Percentiles rank a stretch among this genome's conserved stretches.
Conservation (phyloP, 2,888 invertebrate species). For the Toxonevra muliebris region DNA sequence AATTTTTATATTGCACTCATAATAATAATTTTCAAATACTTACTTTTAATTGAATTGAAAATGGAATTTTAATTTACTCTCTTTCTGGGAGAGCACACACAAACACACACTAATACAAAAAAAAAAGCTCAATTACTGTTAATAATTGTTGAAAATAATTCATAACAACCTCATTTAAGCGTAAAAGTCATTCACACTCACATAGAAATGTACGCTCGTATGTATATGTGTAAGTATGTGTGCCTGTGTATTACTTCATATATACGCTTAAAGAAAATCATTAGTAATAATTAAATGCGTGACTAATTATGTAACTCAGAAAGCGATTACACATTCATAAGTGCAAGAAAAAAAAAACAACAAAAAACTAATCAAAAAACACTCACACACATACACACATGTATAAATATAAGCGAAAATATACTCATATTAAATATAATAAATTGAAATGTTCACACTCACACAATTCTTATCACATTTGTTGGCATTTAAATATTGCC, state of each 20-base stretch:
- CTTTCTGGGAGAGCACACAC: too few species aligned
- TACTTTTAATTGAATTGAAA: too few species aligned
- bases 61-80: too few species aligned
- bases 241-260: too few species aligned
- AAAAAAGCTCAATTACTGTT: too few species aligned
- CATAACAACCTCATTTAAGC: background rate
- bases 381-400: background rate
- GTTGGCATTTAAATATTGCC: background rate
- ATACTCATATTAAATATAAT: background rate
- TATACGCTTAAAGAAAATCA: constrained; percentile 25
- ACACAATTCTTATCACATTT: constrained; percentile 12
- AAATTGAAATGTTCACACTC: background rate
- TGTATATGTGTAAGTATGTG: too few species aligned
- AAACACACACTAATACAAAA: too few species aligned
- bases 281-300: constrained; percentile 58
- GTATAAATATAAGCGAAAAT: background rate
- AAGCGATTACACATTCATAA: constrained; percentile 48
- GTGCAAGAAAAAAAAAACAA: background rate
- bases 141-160: too few species aligned
- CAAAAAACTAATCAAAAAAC: background rate
- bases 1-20: too few species aligned
- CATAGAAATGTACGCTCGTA: background rate
- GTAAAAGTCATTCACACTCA: constrained; percentile 2
- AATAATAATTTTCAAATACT: too few species aligned
- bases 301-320: constrained; percentile 58